These are phyloP conservation scores for Polypterus bichir DNA, from an alignment of 2,113 vertebrate genomes.

Conservation along the genomic window DNA sequence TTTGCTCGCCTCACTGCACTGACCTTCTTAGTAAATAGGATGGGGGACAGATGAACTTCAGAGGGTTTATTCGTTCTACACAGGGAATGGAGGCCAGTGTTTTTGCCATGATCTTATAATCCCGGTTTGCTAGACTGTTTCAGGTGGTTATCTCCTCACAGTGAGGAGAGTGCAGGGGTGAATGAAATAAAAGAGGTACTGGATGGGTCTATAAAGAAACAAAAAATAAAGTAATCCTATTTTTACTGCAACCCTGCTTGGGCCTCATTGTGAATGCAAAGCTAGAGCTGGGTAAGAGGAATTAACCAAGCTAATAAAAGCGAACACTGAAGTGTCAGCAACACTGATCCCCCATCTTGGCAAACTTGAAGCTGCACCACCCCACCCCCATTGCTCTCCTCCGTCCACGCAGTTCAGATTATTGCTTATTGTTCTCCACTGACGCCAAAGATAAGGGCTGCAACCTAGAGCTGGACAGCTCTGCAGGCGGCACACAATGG, in stretches of 20 bases:
- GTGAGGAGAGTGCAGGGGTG: slow-evolving; percentile 1
- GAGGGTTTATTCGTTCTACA: too few relatives aligned
- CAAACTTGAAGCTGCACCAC: slow-evolving; percentile 19
- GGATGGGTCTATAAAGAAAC: slow-evolving; percentile 12
- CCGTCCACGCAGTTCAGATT: slow-evolving; percentile 36
- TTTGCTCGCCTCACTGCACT: too few relatives aligned
- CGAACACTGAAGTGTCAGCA: slow-evolving; percentile 35
- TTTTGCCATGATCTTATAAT: too few relatives aligned
- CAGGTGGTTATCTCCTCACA: too few relatives aligned
- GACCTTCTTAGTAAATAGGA: too few relatives aligned
- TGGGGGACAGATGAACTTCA: too few relatives aligned
- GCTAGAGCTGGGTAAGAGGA: slow-evolving; percentile 40
- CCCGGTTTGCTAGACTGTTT: too few relatives aligned
- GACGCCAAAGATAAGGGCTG: slow-evolving; percentile 51
- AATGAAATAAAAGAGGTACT: slow-evolving; percentile 19
- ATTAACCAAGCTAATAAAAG: slow-evolving; percentile 27
- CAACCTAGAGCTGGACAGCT: slow-evolving; percentile 46
- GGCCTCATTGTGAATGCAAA: slow-evolving; percentile 63
- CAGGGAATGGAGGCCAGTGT: too few relatives aligned
- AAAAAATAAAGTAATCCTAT: slow-evolving; percentile 28
- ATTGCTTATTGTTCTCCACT: slow-evolving; percentile 50
- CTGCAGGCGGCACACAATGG: slow-evolving; percentile 44
- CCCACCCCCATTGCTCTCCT: slow-evolving; percentile 16
- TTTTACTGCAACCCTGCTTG: slow-evolving; percentile 27
- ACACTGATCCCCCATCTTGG: slow-evolving; percentile 28